Evolutionary conservation across 2,113 vertebrate genomes (phyloP).

Genomic region (Sylvilagus bachmani): DNA sequence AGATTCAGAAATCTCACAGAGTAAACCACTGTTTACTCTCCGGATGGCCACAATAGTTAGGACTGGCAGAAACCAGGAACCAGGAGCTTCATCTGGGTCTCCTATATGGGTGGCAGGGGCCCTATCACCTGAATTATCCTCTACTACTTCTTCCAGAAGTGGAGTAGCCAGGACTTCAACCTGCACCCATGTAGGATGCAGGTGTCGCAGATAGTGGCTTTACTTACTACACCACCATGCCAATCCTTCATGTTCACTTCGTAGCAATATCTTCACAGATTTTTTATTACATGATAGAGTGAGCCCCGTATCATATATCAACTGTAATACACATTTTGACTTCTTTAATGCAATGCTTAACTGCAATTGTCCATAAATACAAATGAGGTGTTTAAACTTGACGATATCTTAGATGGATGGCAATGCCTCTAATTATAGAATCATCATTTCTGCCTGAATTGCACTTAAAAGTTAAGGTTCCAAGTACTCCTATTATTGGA

Average conservation of each 20-base stretch:
- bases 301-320: constrained; percentile 75
- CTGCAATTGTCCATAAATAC: constrained; percentile 70
- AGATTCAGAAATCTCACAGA: no score
- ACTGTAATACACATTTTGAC: constrained; percentile 58
- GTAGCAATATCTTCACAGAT: constrained; percentile 49
- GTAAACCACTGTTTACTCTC: no score
- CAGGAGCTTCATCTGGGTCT: no score
- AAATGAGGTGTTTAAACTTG: constrained; percentile 69
- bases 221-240: no score
- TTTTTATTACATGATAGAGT: constrained; percentile 60
- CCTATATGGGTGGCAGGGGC: no score
- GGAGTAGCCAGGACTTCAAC: no score
- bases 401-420: constrained; percentile 38
- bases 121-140: no score
- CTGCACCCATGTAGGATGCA: no score
- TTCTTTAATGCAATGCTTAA: constrained; percentile 65
- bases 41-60: no score
- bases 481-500: constrained; percentile 66
- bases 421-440: constrained; percentile 66
- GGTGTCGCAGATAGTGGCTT: no score
- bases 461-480: constrained; percentile 68
- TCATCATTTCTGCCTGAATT: constrained; percentile 71
- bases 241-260: constrained; percentile 4
- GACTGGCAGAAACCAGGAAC: no score
- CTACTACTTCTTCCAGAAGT: no score